Percentiles rank a stretch among this genome's conserved stretches.
phyloP scores from a whole-genome alignment of 1,140 invertebrate genomes.

The Globodera ellingtonae region DNA sequence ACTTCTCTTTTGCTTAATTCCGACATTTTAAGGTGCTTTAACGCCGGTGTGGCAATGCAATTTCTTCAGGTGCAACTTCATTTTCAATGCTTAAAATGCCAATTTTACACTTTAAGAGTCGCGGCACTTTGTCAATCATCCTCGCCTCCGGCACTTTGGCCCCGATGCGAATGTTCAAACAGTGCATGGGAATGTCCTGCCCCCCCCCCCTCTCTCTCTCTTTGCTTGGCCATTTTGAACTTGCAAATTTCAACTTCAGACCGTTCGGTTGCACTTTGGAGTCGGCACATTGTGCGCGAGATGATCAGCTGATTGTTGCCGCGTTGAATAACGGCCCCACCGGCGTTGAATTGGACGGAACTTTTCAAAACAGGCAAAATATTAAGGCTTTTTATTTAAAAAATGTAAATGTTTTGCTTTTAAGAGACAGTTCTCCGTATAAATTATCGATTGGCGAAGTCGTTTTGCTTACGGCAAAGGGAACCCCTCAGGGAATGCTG shows the following conservation, averaged over 20 bases:
- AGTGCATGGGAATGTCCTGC: constrained; percentile 76
- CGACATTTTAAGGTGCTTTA: constrained; percentile 75
- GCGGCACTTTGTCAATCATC: constrained; percentile 82
- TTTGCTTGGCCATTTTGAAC: background rate
- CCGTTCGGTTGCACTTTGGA: constrained; percentile 79
- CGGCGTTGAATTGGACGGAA: constrained; percentile 45
- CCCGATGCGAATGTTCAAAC: constrained; percentile 83
- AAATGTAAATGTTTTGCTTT: background rate
- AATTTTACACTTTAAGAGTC: background rate
- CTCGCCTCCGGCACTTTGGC: constrained; percentile 94
- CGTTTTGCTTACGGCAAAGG: constrained; percentile 78
- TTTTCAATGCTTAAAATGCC: no score
- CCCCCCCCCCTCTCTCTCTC: background rate
- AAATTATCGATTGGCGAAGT: constrained; percentile 80
- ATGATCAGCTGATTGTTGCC: constrained; percentile 82
- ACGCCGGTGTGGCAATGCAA: constrained; percentile 74
- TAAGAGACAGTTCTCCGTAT: constrained; percentile 78
- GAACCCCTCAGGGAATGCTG: constrained; percentile 89
- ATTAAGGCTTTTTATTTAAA: no score
- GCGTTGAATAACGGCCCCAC: constrained; percentile 62
- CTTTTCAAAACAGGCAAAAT: constrained; percentile 53
- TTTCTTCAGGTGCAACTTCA: constrained; percentile 40
- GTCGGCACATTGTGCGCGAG: constrained; percentile 87
- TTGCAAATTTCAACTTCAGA: constrained; percentile 58
- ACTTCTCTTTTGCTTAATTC: no score